phyloP scores from a whole-genome alignment of 2,888 invertebrate species.

The Pimpla rufipes region DNA sequence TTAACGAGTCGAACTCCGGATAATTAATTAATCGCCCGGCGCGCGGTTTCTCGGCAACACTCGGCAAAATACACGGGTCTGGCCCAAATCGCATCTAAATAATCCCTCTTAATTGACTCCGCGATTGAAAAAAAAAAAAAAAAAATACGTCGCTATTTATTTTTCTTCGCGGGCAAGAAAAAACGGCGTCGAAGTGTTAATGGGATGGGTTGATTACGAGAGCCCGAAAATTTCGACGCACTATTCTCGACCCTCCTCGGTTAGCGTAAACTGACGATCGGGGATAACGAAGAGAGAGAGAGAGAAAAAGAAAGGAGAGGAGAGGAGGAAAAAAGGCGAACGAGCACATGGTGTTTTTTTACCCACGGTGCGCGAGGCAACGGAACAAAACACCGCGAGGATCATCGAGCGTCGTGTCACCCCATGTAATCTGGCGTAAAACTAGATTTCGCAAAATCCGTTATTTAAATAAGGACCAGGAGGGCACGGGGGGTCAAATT shows the following conservation, averaged over 20 bases:
- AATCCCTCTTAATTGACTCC: conserved; percentile 63
- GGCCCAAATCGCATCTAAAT: conserved; percentile 36
- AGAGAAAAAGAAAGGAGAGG: background rate
- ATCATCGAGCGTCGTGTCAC: conserved; percentile 51
- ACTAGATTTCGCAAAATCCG: conserved; percentile 85
- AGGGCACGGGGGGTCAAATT: conserved; percentile 43
- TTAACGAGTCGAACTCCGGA: conserved; percentile 75
- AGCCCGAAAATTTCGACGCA: conserved; percentile 6
- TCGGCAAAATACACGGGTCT: conserved; percentile 48
- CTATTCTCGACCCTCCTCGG: conserved; percentile 25
- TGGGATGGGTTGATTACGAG: conserved; percentile 48
- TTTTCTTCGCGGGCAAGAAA: background rate
- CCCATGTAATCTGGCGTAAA: conserved; percentile 74
- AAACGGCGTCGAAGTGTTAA: conserved; percentile 49
- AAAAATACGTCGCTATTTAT: too few relatives aligned
- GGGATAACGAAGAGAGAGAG: background rate
- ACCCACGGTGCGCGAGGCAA: background rate
- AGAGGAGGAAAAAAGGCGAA: conserved; percentile 4
- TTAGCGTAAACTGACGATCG: conserved; percentile 34
- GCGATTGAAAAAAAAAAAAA: conserved; percentile 32
- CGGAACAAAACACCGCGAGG: background rate
- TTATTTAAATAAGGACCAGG: conserved; percentile 83
- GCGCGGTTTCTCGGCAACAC: conserved; percentile 58
- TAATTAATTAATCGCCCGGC: conserved; percentile 77
- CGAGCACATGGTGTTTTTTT: conserved; percentile 11